Evolutionary conservation across 2,888 invertebrate species (phyloP).

Genomic region (Drosophila atroscutellata): DNA sequence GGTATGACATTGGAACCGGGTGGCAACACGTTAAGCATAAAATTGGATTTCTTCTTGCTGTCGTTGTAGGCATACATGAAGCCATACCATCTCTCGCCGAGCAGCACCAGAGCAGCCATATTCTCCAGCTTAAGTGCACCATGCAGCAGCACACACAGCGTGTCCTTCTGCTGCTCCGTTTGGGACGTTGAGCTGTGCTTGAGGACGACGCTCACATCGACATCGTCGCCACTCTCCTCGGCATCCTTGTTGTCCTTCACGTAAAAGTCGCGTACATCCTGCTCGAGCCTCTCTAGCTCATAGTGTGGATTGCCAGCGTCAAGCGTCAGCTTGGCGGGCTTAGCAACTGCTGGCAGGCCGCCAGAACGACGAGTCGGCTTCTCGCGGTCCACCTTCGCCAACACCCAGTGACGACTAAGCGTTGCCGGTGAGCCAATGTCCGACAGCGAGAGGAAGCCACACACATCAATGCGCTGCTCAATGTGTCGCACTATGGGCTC

Average conservation of each 20-base stretch:
- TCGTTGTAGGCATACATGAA: slow-evolving; percentile 97
- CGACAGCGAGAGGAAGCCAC: slow-evolving; percentile 94
- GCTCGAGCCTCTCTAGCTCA: slow-evolving; percentile 84
- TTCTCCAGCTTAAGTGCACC: slow-evolving; percentile 96
- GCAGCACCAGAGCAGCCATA: slow-evolving; percentile 94
- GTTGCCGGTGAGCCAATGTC: slow-evolving; percentile 97
- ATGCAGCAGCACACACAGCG: slow-evolving; percentile 96
- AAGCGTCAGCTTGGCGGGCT: slow-evolving; percentile 66
- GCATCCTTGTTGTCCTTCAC: slow-evolving; percentile 78
- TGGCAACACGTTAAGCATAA: slow-evolving; percentile 94
- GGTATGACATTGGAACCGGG: slow-evolving; percentile 91
- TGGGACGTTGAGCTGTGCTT: slow-evolving; percentile 49
- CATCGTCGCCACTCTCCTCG: slow-evolving; percentile 80
- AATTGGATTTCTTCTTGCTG: slow-evolving; percentile 95
- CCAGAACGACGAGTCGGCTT: slow-evolving; percentile 83
- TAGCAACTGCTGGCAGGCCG: slow-evolving; percentile 83
- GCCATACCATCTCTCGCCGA: slow-evolving; percentile 95
- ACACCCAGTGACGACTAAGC: slow-evolving; percentile 94
- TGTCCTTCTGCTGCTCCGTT: slow-evolving; percentile 87
- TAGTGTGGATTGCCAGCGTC: slow-evolving; percentile 75
- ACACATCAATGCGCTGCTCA: slow-evolving; percentile 91
- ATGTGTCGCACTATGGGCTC: slow-evolving; percentile 81
- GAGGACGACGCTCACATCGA: slow-evolving; percentile 63
- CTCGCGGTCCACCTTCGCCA: slow-evolving; percentile 89
- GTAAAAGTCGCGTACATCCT: slow-evolving; percentile 83